Evolutionary conservation across 2,888 invertebrate genomes (phyloP).

Genomic region (Noctua janthe): DNA sequence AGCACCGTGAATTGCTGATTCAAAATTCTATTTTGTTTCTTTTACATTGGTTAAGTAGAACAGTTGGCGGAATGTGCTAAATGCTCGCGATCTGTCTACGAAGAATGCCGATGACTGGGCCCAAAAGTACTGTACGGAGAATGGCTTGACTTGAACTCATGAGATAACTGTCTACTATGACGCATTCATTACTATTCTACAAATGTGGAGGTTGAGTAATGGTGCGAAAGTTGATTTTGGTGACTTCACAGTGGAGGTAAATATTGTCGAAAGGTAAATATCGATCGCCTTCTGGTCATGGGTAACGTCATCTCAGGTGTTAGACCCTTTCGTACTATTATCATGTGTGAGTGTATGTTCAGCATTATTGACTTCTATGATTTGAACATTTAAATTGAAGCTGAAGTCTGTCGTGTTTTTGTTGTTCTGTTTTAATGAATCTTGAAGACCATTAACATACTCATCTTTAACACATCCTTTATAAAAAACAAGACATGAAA

Average conservation of each 20-base stretch:
- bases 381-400: neutral
- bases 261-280: conserved; percentile 31
- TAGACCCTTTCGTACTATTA: neutral
- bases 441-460: neutral
- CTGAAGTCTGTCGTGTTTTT: neutral
- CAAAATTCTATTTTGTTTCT: conserved; percentile 82
- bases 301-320: conserved; percentile 31
- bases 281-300: conserved; percentile 40
- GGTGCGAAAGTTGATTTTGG: conserved; percentile 35
- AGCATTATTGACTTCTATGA: neutral
- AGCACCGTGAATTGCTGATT: conserved; percentile 82
- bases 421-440: neutral
- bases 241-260: conserved; percentile 16
- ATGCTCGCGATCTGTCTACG: conserved; percentile 70
- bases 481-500: conserved; percentile 2
- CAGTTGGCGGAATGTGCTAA: conserved; percentile 74
- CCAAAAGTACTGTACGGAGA: conserved; percentile 28
- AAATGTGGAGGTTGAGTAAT: conserved; percentile 28
- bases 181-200: conserved; percentile 52
- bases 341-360: neutral
- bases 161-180: conserved; percentile 54
- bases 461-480: neutral
- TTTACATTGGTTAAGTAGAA: conserved; percentile 72
- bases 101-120: conserved; percentile 45
- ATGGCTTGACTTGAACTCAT: conserved; percentile 46